Evolutionary conservation across 2,888 invertebrate genomes (phyloP).

Genomic region (Dilophus febrilis): DNA sequence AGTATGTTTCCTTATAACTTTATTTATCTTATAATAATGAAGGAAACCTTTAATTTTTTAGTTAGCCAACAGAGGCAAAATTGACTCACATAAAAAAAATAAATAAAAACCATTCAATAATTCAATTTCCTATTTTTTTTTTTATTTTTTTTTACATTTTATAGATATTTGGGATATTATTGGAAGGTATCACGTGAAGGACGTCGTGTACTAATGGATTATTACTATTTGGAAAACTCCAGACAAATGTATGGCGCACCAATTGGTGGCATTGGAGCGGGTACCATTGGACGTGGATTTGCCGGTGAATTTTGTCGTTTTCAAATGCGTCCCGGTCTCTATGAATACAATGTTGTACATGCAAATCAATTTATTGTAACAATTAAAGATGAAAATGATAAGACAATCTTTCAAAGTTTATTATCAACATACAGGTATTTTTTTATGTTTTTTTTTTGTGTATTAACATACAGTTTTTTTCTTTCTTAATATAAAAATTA

Average conservation of each 20-base stretch:
- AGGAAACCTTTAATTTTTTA: too few species aligned
- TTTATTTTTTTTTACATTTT: conserved; percentile 11
- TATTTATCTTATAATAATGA: too few species aligned
- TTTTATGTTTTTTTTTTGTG: too few species aligned
- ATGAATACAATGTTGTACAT: conserved; percentile 65
- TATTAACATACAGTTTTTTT: too few species aligned
- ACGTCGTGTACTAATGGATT: conserved; percentile 64
- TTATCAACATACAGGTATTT: conserved; percentile 58
- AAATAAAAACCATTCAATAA: too few species aligned
- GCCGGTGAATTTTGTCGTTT: conserved; percentile 87
- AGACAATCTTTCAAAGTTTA: conserved; percentile 61
- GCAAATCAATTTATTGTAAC: conserved; percentile 86
- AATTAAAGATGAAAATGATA: conserved; percentile 48
- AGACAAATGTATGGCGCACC: conserved; percentile 82
- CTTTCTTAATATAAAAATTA: too few species aligned
- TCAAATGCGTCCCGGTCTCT: conserved; percentile 75
- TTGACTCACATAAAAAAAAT: too few species aligned
- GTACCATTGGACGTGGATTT: conserved; percentile 71
- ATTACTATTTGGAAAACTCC: conserved; percentile 47
- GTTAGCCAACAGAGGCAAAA: too few species aligned
- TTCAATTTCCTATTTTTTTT: too few species aligned
- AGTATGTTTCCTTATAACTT: too few species aligned
- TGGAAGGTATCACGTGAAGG: conserved; percentile 43
- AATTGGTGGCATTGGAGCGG: conserved; percentile 61
- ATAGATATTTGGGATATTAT: conserved; percentile 56